Base-by-base conservation (phyloP, 2,113 vertebrate genomes). In the Dipodomys stephensi region DNA sequence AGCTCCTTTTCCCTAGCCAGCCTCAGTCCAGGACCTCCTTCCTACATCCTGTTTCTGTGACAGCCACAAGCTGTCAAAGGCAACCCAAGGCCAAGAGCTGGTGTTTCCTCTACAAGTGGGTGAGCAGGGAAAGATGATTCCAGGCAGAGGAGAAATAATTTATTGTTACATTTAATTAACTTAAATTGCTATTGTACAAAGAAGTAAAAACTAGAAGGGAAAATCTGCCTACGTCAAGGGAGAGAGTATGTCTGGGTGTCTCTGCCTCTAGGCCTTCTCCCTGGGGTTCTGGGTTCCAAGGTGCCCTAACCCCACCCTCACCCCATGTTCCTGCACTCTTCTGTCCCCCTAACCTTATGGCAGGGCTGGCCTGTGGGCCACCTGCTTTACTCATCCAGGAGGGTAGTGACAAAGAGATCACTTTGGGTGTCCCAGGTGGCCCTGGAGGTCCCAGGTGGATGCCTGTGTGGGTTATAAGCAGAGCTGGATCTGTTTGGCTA, bases 101-200 rank as follows among this genome's bases (percentile, higher is more conserved):
- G 19, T 22, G 53, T 62, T 62, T 85, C 35, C 39, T 53, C 39
- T n/a, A 4, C 67, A 74, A 94, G 83, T 79, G 84, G 44, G 73
- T 68, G 89, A 94, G 53, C 11, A 57, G 68, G 30, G 64, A 77
- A 86, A 93, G 81, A 90, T 84, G 69, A 82, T 91, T 96, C 68
- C 44, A 94, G 77, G 94, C 94, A 94, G 89, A 71, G 3, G 30
- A 96, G 88, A 96, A 95, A 96, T 91, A 88, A 95, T 96, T 93
- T 90, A 96, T 90, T 93, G 81, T 87, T 96, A 67, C 68, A 93
- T 87, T 96, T 96, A 97, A 97, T 96, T 95, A 95, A 93, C 83
- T 97, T 92, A 95, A 96, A 96, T 91, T 68, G 84, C 88, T 95
- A 87, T 92, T 80, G 68, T 92, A 82, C 89, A 92, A 65, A 82